A percentile compares a stretch with the other conserved stretches of the same genome.
phyloP scores from a whole-genome alignment of 2,113 vertebrate species.

The Pterophyllum scalare region DNA sequence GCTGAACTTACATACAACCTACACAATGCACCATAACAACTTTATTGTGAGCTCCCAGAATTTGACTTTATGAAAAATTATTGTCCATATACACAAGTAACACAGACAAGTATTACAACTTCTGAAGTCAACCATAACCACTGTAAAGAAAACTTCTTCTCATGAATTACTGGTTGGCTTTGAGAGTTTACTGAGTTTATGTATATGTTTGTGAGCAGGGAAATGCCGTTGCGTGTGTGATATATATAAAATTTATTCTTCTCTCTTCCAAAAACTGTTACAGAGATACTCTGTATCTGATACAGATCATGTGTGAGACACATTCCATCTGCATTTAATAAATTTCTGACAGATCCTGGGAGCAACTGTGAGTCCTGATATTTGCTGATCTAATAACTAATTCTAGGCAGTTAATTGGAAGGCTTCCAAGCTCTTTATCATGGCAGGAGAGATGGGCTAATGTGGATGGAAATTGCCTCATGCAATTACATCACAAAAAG shows the following conservation, averaged over 20 bases:
- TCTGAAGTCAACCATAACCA: background rate
- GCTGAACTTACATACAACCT: background rate
- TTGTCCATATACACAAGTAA: background rate
- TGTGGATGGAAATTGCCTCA: conserved; percentile 67
- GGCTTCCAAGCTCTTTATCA: conserved; percentile 60
- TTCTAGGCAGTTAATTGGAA: conserved; percentile 47
- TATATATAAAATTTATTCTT: background rate
- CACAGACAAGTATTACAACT: background rate
- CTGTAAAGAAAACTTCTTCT: background rate
- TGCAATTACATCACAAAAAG: conserved; percentile 66
- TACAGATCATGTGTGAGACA: background rate
- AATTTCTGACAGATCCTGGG: conserved; percentile 32
- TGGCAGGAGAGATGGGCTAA: conserved; percentile 49
- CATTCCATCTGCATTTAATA: conserved; percentile 8
- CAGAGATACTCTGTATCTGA: background rate
- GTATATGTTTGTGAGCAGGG: background rate
- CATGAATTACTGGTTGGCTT: background rate
- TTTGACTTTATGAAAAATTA: too few species aligned
- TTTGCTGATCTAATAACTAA: conserved; percentile 65
- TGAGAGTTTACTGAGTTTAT: background rate
- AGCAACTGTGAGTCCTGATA: conserved; percentile 41
- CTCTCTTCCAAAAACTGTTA: background rate
- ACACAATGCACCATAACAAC: rapidly evolving
- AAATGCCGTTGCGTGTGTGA: background rate
- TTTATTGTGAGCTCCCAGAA: background rate